These are phyloP conservation scores for Eulemur albifrons DNA, from an alignment of 2,797 vertebrate genomes.

Conservation along the genomic window DNA sequence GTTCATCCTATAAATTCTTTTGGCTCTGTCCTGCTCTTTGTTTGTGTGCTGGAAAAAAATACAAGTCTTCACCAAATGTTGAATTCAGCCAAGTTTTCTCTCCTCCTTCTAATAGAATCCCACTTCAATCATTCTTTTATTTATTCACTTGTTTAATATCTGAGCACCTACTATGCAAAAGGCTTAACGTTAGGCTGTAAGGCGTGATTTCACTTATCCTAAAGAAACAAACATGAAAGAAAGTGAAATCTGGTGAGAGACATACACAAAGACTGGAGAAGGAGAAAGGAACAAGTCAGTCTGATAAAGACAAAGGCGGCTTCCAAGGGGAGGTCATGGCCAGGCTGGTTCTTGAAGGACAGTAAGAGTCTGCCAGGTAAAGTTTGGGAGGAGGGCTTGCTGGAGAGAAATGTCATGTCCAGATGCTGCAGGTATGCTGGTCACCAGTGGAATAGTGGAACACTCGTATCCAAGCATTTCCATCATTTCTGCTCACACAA, in stretches of 20 bases:
- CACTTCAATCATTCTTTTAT: neutral
- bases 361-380: neutral
- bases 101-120: neutral
- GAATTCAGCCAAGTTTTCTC: neutral
- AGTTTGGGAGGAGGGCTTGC: neutral
- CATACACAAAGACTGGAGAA: neutral
- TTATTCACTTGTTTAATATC: neutral
- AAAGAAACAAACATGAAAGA: neutral
- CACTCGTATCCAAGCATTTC: neutral
- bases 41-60: neutral
- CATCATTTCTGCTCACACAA: neutral
- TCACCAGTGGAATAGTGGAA: too few species aligned
- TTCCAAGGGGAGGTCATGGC: neutral
- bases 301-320: neutral
- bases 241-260: neutral
- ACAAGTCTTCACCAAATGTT: neutral
- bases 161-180: neutral
- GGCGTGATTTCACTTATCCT: neutral
- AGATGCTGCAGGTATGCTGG: neutral
- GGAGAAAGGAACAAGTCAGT: neutral
- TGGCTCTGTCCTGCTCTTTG: neutral
- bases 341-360: neutral
- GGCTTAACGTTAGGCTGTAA: neutral
- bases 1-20: neutral
- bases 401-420: neutral